Conservation (phyloP, 2,888 invertebrate genomes). For the Athrips mouffetella region DNA sequence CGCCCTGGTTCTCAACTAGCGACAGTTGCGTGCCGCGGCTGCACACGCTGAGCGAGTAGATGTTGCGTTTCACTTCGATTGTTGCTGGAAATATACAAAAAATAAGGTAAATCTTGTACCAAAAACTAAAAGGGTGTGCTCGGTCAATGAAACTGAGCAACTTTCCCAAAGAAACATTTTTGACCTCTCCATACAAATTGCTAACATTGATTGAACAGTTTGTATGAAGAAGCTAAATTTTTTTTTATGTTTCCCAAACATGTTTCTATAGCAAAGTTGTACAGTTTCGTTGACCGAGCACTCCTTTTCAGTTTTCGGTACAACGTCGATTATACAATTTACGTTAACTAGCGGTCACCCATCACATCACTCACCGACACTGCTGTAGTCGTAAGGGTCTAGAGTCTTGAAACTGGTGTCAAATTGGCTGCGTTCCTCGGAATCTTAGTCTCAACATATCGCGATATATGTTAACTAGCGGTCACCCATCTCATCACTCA, state of each 20-base stretch:
- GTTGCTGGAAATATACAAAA: slow-evolving; percentile 81
- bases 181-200: no score
- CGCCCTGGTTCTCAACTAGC: slow-evolving; percentile 92
- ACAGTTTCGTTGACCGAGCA: no score
- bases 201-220: no score
- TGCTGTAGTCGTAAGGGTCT: slow-evolving; percentile 95
- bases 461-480: slow-evolving; percentile 72
- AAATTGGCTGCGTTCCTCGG: slow-evolving; percentile 85
- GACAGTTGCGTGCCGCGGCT: slow-evolving; percentile 92
- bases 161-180: no score
- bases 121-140: no score
- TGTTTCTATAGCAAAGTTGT: no score
- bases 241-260: no score
- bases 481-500: slow-evolving; percentile 50
- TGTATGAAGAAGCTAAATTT: no score
- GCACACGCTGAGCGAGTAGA: slow-evolving; percentile 91
- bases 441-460: slow-evolving; percentile 86
- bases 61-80: slow-evolving; percentile 93
- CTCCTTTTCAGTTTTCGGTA: no score
- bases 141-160: no score
- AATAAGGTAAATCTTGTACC: no score
- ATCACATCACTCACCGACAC: slow-evolving; percentile 83
- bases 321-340: no score
- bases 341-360: background rate
- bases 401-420: slow-evolving; percentile 97